These are phyloP conservation scores for Heliconius erato DNA, from an alignment of 2,888 invertebrate species.

Conservation along the genomic window DNA sequence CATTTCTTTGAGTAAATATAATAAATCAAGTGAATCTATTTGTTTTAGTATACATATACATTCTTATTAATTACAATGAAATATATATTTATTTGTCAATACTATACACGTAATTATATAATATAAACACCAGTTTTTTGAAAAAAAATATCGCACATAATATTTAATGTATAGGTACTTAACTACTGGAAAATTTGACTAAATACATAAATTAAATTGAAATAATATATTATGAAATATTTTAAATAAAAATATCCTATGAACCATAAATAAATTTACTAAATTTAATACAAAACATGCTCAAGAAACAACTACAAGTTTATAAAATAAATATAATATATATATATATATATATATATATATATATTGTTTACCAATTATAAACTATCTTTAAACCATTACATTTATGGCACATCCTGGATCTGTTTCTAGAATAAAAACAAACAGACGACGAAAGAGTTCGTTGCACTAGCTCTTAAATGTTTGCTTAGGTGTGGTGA, in stretches of 20 bases:
- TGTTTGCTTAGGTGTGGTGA: conserved; percentile 71
- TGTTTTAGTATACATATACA: not conserved
- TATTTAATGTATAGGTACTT: too few relatives aligned
- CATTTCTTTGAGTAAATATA: conserved; percentile 61
- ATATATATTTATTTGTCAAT: not conserved
- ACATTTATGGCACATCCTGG: conserved; percentile 62
- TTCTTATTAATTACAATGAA: not conserved
- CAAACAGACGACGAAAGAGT: conserved; percentile 62
- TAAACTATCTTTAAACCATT: conserved; percentile 61
- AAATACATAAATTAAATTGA: too few relatives aligned
- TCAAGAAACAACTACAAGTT: not conserved
- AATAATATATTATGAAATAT: too few relatives aligned
- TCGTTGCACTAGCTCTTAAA: conserved; percentile 62
- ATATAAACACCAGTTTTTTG: too few relatives aligned
- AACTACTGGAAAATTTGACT: too few relatives aligned
- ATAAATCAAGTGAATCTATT: conserved; percentile 53
- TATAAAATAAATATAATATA: not conserved
- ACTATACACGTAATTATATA: too few relatives aligned
- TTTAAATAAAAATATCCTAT: too few relatives aligned
- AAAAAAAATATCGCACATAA: too few relatives aligned
- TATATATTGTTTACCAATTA: conserved; percentile 31
- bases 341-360: not conserved
- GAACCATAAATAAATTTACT: too few relatives aligned
- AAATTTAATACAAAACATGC: too few relatives aligned
- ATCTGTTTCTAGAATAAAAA: conserved; percentile 62